Evolutionary conservation across 2,888 invertebrate species (phyloP).

Genomic region (Nasonia oneida): DNA sequence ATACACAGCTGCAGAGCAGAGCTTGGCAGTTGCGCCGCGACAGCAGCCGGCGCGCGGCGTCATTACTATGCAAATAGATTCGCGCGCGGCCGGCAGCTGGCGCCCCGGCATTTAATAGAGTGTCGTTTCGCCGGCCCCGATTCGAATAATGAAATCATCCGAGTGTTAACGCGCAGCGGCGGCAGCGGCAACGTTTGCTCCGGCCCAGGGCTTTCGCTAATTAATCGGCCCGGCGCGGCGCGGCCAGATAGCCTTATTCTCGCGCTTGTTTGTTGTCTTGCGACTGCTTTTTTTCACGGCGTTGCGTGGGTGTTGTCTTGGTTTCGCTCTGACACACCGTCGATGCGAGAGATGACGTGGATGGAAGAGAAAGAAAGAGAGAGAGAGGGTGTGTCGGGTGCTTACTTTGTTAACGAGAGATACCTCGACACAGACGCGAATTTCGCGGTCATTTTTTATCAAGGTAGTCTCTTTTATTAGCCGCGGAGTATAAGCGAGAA

Average conservation of each 20-base stretch:
- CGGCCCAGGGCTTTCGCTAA: constrained; percentile 34
- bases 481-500: too few species aligned
- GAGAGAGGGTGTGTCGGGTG: not conserved
- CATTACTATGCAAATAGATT: constrained; percentile 79
- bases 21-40: constrained; percentile 34
- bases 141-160: constrained; percentile 76
- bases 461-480: too few species aligned
- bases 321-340: not conserved
- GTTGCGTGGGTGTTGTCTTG: not conserved
- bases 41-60: constrained; percentile 61
- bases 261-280: constrained; percentile 3
- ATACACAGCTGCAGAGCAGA: not conserved
- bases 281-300: not conserved
- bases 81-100: constrained; percentile 73
- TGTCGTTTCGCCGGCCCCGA: constrained; percentile 68
- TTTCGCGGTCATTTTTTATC: too few species aligned
- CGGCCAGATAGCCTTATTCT: not conserved
- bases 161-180: constrained; percentile 67
- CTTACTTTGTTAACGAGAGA: not conserved
- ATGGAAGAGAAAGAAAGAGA: not conserved
- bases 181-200: constrained; percentile 48
- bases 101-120: constrained; percentile 74
- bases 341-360: not conserved
- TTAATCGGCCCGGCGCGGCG: constrained; percentile 47
- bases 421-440: not conserved